phyloP scores from a whole-genome alignment of 1,140 invertebrate species.

The Phenacoccus solenopsis region DNA sequence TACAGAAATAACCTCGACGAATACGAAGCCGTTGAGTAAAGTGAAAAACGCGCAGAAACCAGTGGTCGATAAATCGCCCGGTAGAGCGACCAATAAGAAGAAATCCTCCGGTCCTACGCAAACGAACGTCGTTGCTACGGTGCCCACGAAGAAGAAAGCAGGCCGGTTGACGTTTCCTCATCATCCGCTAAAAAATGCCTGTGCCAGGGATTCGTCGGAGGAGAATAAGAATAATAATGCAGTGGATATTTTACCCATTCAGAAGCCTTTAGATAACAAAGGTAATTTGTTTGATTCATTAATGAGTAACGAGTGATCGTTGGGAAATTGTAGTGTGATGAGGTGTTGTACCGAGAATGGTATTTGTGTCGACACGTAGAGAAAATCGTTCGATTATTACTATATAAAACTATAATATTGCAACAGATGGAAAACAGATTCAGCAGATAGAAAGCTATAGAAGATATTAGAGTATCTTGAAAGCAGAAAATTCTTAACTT shows the following conservation, averaged over 20 bases:
- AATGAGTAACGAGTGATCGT: no score
- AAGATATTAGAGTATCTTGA: no score
- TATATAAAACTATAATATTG: no score
- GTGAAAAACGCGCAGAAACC: neutral
- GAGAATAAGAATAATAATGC: neutral
- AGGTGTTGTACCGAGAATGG: no score
- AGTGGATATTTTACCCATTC: neutral
- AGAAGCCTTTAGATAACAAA: neutral
- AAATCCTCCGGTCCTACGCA: neutral
- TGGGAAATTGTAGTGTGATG: no score
- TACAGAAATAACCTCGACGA: neutral
- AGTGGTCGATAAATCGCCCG: neutral
- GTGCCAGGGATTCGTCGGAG: neutral
- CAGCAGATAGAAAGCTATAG: no score
- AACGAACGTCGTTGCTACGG: neutral
- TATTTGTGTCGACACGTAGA: no score
- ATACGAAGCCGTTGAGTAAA: neutral
- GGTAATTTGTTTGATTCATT: neutral
- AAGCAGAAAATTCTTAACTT: no score
- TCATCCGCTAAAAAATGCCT: neutral
- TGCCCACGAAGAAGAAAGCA: neutral
- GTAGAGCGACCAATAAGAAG: neutral
- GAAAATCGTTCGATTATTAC: no score
- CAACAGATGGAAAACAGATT: no score
- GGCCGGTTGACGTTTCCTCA: neutral